These are phyloP conservation scores for Orchesellides sinensis DNA, from an alignment of 2,888 invertebrate genomes.

Conservation along the genomic window DNA sequence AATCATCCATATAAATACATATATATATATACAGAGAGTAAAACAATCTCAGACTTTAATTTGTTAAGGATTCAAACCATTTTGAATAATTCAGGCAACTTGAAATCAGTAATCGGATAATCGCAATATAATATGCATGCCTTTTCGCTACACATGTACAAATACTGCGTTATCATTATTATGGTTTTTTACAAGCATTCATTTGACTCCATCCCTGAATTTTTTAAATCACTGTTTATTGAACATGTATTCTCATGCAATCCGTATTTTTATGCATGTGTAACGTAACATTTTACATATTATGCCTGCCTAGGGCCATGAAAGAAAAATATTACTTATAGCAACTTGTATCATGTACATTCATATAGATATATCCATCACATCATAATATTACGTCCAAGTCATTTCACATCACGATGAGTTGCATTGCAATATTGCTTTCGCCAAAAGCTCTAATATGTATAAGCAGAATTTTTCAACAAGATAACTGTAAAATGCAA, in stretches of 20 bases:
- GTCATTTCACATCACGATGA: conserved; percentile 68
- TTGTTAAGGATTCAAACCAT: not conserved
- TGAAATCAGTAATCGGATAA: not conserved
- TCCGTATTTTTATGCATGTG: conserved; percentile 3
- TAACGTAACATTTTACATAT: conserved; percentile 51
- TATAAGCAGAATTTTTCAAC: conserved; percentile 61
- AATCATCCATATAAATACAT: not conserved
- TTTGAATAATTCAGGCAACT: not conserved
- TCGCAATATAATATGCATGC: no score
- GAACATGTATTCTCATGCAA: not conserved
- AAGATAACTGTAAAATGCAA: conserved; percentile 67
- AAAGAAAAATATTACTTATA: conserved; percentile 61
- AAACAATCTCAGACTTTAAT: not conserved
- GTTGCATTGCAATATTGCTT: conserved; percentile 66
- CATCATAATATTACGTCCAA: conserved; percentile 67
- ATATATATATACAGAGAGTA: not conserved
- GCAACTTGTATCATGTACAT: conserved; percentile 63
- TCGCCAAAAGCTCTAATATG: conserved; percentile 61
- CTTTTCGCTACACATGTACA: no score
- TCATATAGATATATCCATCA: conserved; percentile 65
- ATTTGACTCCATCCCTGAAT: not conserved
- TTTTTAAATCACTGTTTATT: not conserved
- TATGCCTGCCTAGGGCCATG: conserved; percentile 41
- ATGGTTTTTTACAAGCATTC: no score
- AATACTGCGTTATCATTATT: not conserved